Conservation (phyloP, 2,888 invertebrate genomes). For the Carterocephalus palaemon region DNA sequence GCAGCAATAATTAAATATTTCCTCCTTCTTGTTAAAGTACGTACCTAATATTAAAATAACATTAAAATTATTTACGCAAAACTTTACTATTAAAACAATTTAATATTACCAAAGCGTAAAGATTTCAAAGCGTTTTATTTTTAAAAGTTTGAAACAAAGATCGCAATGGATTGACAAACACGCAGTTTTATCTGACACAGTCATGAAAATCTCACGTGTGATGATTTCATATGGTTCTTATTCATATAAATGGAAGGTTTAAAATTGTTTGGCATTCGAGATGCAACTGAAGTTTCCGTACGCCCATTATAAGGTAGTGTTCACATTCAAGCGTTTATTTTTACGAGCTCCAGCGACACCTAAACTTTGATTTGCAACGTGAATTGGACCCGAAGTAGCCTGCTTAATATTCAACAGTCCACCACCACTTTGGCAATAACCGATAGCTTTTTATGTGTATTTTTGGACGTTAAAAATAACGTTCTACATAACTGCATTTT, state of each 20-base stretch:
- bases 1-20: too few species aligned
- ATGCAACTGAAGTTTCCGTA: conserved; percentile 2
- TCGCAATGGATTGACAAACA: neutral
- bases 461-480: conserved; percentile 20
- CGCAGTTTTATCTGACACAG: neutral
- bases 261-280: conserved; percentile 2
- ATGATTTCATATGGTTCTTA: neutral
- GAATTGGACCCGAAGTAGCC: conserved; percentile 16
- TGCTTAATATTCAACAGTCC: conserved; percentile 24
- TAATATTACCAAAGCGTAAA: too few species aligned
- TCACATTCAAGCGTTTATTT: conserved; percentile 20
- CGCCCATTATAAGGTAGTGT: conserved; percentile 15
- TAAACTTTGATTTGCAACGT: conserved; percentile 23
- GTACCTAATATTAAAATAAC: too few species aligned
- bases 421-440: conserved; percentile 16
- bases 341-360: conserved; percentile 15
- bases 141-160: neutral
- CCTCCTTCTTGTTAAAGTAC: too few species aligned
- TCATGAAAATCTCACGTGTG: too few species aligned
- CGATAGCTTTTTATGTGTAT: conserved; percentile 22
- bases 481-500: conserved; percentile 18
- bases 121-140: too few species aligned
- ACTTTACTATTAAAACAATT: too few species aligned
- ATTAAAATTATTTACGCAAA: too few species aligned
- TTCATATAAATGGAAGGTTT: neutral